phyloP scores from a whole-genome alignment of 2,888 invertebrate genomes.

The Spodoptera exigua region DNA sequence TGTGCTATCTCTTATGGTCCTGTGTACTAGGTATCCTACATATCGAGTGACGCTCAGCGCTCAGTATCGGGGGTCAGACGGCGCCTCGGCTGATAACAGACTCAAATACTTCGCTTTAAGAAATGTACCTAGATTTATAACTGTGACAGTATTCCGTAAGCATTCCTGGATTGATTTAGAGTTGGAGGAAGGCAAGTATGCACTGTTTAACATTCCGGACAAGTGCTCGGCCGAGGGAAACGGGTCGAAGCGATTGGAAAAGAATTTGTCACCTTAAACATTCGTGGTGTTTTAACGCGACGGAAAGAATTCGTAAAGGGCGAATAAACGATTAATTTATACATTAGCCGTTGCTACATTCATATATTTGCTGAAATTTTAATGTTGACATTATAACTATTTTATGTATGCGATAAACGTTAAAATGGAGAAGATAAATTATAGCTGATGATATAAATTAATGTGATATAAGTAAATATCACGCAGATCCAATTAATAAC shows the following conservation, averaged over 20 bases:
- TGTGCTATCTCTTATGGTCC: slow-evolving; percentile 46
- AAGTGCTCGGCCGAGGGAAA: slow-evolving; percentile 13
- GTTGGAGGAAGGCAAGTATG: slow-evolving; percentile 20
- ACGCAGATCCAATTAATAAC: slow-evolving; percentile 15
- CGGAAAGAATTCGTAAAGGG: no score
- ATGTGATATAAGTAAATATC: neutral
- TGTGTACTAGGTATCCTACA: slow-evolving; percentile 57
- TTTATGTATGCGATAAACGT: no score
- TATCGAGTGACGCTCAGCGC: slow-evolving; percentile 42
- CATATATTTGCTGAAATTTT: no score
- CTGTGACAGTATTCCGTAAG: slow-evolving; percentile 6
- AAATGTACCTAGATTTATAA: slow-evolving; percentile 43
- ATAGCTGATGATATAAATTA: slow-evolving; percentile 12
- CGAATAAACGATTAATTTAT: no score
- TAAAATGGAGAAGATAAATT: slow-evolving; percentile 14
- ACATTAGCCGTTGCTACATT: no score
- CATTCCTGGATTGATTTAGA: slow-evolving; percentile 43
- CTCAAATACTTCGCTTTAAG: slow-evolving; percentile 40
- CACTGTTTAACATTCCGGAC: slow-evolving; percentile 46
- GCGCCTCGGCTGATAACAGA: slow-evolving; percentile 59
- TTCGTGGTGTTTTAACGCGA: slow-evolving; percentile 6
- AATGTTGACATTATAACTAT: no score
- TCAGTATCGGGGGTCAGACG: slow-evolving; percentile 64
- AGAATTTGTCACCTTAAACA: slow-evolving; percentile 30
- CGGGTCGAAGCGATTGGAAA: slow-evolving; percentile 46